Base-by-base conservation (phyloP, 2,888 invertebrate species). In the Tholera decimalis region DNA sequence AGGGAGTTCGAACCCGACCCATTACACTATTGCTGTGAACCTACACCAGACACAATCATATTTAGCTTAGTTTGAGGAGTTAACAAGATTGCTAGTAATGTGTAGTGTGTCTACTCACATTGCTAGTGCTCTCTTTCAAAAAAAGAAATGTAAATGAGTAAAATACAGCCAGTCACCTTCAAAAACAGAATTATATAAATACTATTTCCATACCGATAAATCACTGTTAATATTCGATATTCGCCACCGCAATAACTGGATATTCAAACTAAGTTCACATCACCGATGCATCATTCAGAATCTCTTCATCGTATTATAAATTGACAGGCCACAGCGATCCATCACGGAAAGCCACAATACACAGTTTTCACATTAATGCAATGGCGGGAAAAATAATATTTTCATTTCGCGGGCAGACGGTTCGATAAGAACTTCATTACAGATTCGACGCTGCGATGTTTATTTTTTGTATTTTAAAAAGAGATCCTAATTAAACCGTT, bases 281-380 rank as follows among this genome's bases (percentile, higher is more conserved):
- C 54, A 71, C 62, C 80, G 87, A 92, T 92, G 88, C 89, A 91
- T 93, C 93, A 92, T 81, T 84, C 78, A 65, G 77, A 88, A 83
- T 83, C 85, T 83, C 84, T 70, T 81, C 85, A 78, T 83, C 84
- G 83, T 89, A 87, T 88, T 88, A 80, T 88, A 87, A 86, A 90
- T 84, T 84, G 84, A 78, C 80, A 82, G 76, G 79, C 73, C 46
- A 13, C 49, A 59, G 73, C 89, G 89, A 91, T 92, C 91, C 89
- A 91, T 92, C 92, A 92, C 83, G 85, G 85, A 78, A 80, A 79
- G 68, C 83, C 85, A 91, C 89, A 92, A 91, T 91, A 93, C 92
- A 92, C 89, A 89, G 88, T 85, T 91, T 91, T 89, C 85, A 86
- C 92, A 93, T 93, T 93, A 92, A 91, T 89, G 69, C 55, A 92